phyloP scores from a whole-genome alignment of 2,797 vertebrate species.

The Silurus lanzhouensis region DNA sequence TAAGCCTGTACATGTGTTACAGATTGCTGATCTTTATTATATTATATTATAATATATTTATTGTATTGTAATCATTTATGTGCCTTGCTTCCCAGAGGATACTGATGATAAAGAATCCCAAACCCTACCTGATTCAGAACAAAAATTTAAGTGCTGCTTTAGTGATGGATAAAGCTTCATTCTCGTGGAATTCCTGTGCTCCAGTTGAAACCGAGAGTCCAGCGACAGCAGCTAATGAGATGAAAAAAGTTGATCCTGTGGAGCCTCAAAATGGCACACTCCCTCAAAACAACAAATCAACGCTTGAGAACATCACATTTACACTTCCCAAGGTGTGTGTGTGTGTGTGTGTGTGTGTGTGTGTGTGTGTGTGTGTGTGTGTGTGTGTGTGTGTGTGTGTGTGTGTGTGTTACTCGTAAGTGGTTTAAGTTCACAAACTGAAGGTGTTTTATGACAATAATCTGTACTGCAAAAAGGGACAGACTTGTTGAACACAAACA shows the following conservation, averaged over 20 bases:
- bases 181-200: conserved; percentile 70
- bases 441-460: neutral
- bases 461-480: no score
- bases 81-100: conserved; percentile 70
- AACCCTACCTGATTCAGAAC: conserved; percentile 72
- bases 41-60: neutral
- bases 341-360: neutral
- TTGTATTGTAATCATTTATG: neutral
- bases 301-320: conserved; percentile 75
- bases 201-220: neutral
- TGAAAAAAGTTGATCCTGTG: neutral
- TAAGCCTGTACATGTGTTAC: neutral
- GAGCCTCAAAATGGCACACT: conserved; percentile 35
- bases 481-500: no score
- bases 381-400: no score
- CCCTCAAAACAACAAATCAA: conserved; percentile 15
- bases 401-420: no score
- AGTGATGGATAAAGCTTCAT: conserved; percentile 76
- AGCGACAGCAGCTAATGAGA: neutral
- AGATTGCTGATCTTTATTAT: neutral
- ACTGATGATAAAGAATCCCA: conserved; percentile 74
- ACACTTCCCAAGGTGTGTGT: conserved; percentile 75
- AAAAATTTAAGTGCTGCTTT: conserved; percentile 68
- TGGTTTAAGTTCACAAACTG: neutral
- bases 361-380: no score